Evolutionary conservation across 2,113 vertebrate species (phyloP).

Genomic region (Myrmecophaga tridactyla): DNA sequence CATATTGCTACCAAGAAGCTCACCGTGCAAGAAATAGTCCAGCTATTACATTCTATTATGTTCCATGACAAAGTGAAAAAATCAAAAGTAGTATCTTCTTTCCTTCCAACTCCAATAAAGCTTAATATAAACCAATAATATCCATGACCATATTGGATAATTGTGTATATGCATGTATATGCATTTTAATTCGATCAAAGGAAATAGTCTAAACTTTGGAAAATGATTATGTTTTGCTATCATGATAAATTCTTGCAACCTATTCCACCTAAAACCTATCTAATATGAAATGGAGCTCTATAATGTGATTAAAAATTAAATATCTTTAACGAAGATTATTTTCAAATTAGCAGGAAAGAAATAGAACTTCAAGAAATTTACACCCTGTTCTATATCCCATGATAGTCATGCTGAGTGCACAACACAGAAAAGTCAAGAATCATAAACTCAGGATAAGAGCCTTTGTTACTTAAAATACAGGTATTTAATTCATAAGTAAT

Average conservation of each 20-base stretch:
- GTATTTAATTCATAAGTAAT: background rate
- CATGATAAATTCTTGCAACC: background rate
- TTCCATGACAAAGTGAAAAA: background rate
- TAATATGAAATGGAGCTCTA: background rate
- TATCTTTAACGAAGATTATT: background rate
- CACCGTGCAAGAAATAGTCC: background rate
- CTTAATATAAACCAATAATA: background rate
- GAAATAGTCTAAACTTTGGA: background rate
- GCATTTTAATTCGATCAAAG: background rate
- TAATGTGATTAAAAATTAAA: background rate
- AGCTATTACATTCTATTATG: background rate
- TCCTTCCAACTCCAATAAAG: background rate
- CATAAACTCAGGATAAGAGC: background rate
- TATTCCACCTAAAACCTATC: background rate
- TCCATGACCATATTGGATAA: background rate
- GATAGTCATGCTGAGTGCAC: background rate
- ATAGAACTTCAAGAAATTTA: background rate
- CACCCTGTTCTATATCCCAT: background rate
- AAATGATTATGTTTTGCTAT: background rate
- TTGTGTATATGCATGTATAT: no score
- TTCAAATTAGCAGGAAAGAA: background rate
- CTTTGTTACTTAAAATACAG: background rate
- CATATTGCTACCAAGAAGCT: background rate
- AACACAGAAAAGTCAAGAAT: background rate
- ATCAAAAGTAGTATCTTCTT: background rate